Base-by-base conservation (phyloP, 2,797 vertebrate species). In the Helarctos malayanus region DNA sequence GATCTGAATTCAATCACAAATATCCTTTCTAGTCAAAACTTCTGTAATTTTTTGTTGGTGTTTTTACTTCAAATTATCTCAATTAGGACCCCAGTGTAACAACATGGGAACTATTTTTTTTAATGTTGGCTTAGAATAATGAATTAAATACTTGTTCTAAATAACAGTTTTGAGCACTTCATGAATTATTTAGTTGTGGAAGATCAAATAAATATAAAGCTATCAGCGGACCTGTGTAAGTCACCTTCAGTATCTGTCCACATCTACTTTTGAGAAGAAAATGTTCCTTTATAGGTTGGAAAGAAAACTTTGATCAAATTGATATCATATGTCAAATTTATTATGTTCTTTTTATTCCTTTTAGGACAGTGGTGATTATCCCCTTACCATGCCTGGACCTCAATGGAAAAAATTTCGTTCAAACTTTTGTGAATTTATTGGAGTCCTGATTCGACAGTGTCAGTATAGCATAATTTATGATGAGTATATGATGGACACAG, bases 401-500 rank as follows among this genome's bases (percentile, higher is more conserved):
- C 98, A 99, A 97, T 99, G 99, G 99, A 99, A 99, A 98, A 99
- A 99, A 98, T 99, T 99, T 97, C 99, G 99, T 97, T 99, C 99
- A 98, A 99, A 99, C 98, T 99, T 99, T 98, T 99, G 99, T 35
- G 99, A 99, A 99, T 99, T 99, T 97, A 99, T 99, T 97, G 99
- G 99, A 56, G 99, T 99, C 38, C 98, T 99, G 98, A 99, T 99
- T 97, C 99, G 99, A 78, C 99, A 99, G 98, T 99, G 99, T 98
- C 99, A 99, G 97, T 99, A 99, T 98, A 99, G 99, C 99, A 99
- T 99, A 98, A 99, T 99, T 98, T 99, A 99, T 81, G 99, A 99
- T 94, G 99, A 99, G 98, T 99, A 99, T 99, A 99, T 99, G 99
- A 99, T 99, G 99, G 99, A 99, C 98, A 99, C 99, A 0, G 99